Evolutionary conservation across 2,888 invertebrate species (phyloP), one percentile per base, ranked within the genome.

Genomic region (Coelogynopora nodosa): DNA sequence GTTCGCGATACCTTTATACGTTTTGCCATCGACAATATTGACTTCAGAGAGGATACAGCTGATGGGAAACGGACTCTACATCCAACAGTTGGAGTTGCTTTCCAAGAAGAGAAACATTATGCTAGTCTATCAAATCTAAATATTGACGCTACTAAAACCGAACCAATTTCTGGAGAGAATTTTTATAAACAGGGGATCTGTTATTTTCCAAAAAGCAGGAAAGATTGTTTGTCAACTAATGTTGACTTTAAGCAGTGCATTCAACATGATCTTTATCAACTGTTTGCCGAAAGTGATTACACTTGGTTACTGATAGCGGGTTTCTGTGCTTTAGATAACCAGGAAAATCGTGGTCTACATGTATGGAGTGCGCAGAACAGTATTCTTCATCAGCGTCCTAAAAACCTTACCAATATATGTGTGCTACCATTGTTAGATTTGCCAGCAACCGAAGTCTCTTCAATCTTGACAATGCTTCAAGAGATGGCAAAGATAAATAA

Each of bases 321-420:
- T 74, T 74, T 23, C 74, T 10, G 27, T 74, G 74, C 74, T 5
- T 74, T 74, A 23, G 74, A 74, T 74, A 74, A 5, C 23, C 82
- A 82, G 27, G 81, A 80, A 80, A 80, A 49, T 49, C 49, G 49
- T 49, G 49, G 49, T 80, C 23, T 80, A 5, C 81, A 23, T 23
- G 81, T 80, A 23, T 80, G 81, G 81, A 23, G 30, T 30, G 82
- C 82, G 82, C 29, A 30, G 82, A 82, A 82, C 82, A 82, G 29
- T 28, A 29, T 29, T 29, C 82, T 29, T 30, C 82, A 82, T 74
- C 23, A 74, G 74, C 29, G 82, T 82, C 82, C 31, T 82, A 29
- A 29, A 82, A 29, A 29, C 31, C 82, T 82, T 29, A 30, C 82
- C 30, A 82, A 82, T 30, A 30, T 28, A 29, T 82, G 82, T 82